phyloP scores from a whole-genome alignment of 2,888 invertebrate genomes.

The Volucella zonaria region DNA sequence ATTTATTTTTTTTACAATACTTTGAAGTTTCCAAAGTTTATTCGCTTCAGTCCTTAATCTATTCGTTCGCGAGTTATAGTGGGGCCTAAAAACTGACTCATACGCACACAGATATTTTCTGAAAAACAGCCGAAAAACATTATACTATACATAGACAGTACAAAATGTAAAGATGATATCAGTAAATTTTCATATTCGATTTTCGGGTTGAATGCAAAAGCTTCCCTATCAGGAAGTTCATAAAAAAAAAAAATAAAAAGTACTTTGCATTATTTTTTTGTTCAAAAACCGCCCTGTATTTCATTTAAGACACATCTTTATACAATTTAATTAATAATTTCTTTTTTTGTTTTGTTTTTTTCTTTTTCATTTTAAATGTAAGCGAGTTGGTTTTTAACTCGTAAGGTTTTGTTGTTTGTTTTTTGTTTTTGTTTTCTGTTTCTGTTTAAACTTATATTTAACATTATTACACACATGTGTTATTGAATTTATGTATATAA shows the following conservation, averaged over 20 bases:
- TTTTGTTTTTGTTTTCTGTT: no score
- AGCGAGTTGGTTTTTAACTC: constrained; percentile 8
- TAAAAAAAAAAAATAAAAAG: constrained; percentile 10
- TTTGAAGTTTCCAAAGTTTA: no score
- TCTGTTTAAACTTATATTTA: constrained; percentile 33
- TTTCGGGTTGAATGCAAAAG: no score
- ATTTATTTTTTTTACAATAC: no score
- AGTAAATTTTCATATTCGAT: no score
- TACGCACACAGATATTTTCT: no score
- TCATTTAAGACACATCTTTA: constrained; percentile 70
- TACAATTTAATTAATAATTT: constrained; percentile 47
- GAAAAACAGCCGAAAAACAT: no score
- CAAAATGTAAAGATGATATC: no score
- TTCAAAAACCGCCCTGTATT: constrained; percentile 72
- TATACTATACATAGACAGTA: no score
- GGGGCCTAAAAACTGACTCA: no score
- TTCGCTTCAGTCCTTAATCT: no score
- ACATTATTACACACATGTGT: constrained; percentile 59
- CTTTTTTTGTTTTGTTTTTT: constrained; percentile 14
- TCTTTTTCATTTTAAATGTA: constrained; percentile 21
- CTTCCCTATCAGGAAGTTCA: neutral
- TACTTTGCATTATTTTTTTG: constrained; percentile 19
- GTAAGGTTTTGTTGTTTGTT: constrained; percentile 28
- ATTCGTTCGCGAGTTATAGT: no score
- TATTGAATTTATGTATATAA: constrained; percentile 26